Evolutionary conservation across 2,113 vertebrate genomes (phyloP), one percentile per base, ranked within the genome.

Genomic region (Menura novaehollandiae): DNA sequence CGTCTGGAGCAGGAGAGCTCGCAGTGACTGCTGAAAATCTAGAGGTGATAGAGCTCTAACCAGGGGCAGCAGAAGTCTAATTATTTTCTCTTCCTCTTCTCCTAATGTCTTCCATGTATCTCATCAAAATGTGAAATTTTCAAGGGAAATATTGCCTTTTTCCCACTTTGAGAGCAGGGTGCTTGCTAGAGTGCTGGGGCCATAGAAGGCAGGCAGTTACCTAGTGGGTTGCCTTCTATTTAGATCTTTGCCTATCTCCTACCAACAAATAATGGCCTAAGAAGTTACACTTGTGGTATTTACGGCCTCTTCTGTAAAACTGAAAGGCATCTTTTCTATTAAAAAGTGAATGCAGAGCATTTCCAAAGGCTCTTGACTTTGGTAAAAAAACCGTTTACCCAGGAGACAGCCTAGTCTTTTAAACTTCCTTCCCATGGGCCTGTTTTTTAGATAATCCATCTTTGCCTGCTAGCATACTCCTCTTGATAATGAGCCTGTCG

Each of bases 401-500:
- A 92, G 66, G 71, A 86, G 88, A 91, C 63, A 89, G 27, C 26
- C 88, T 94, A 86, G 87, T 88, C 74, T 96, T 96, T 97, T 89
- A 95, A 97, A 93, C 49, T 93, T 92, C 53, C 73, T 96, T 95
- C 91, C 88, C 71, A 87, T 68, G 85, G 95, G 83, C 24, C 26
- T 3, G 4, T 85, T 96, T 94, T 95, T 93, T 43, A 91, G 93
- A 68, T 93, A 97, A 97, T 97, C 90, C 75, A 23, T 95, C 47
- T 82, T 97, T 97, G 93, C 96, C 96, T 97, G 53, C 89, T 91
- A 91, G 93, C 88, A 96, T 96, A 72, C 82, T 86, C 47, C 94
- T 96, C 85, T 78, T 60, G 30, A 92, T 97, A 98, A 98, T 95
- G 94, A 98, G 92, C 85, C 80, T 95, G 92, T 96, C 66, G 37